Evolutionary conservation across 2,888 invertebrate species (phyloP), one percentile per base, ranked within the genome.

Genomic region (Boloria euphrosyne): DNA sequence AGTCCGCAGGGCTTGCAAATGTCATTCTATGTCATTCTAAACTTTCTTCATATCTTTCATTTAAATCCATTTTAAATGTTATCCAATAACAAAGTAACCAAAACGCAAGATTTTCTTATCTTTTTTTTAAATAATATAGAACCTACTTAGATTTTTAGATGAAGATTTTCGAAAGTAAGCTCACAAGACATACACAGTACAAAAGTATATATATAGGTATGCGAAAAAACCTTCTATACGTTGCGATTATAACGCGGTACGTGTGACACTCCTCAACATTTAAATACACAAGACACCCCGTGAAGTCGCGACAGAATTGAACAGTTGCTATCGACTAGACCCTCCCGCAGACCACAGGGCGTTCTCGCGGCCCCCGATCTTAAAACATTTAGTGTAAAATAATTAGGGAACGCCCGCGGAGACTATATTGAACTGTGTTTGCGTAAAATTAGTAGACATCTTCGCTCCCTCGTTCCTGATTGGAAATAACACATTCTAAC

Each of bases 261-360:
- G 57, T 67, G 57, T 69, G 10, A 49, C 31, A 7, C 62, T 5
- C 46, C 27, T 61, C 70, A 65, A 68, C 62, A 53, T 57, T 47
- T 18, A 54, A 62, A 62, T 60, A 58, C 52, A 47, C 62, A 55
- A 69, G 70, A 67, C 62, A 73, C 79, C 88, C 86, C 78, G 77
- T 78, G 70, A 83, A 43, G 80, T 43, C 62, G 67, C 68, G 82
- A 80, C 80, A 80, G 74, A 76, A 76, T 82, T 85, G 82, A 87
- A 77, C 76, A 79, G 76, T 79, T 77, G 79, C 74, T 74, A 74
- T 70, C 66, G 71, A 70, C 50, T 61, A 71, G 72, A 70, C 77
- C 78, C 77, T 78, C 75, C 74, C 70, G 59, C 71, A 76, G 80
- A 90, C 90, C 90, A 74, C 90, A 90, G 87, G 89, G 88, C 86